Base-by-base conservation (phyloP, 2,113 vertebrate genomes). In the Baryphthengus martii region DNA sequence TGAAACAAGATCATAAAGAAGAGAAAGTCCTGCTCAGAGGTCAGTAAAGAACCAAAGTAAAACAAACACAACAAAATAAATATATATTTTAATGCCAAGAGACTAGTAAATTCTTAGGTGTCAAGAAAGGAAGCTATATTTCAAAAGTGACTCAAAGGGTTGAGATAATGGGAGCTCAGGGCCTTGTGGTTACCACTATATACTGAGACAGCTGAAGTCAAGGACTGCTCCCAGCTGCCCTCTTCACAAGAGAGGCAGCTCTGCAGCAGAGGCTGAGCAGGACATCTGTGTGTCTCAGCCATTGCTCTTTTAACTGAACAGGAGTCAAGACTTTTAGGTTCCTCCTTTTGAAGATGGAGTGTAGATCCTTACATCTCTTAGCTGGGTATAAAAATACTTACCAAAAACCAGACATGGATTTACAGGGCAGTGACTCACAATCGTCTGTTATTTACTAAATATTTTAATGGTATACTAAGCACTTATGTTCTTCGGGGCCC, bases 401-500 rank as follows among this genome's bases (percentile, higher is more conserved):
- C 61, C 37, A 81, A 92, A 61, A 96, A 55, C 53, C 76, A 94
- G 90, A 90, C 61, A 31, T 3, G 47, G 56, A 92, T 65, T 93
- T 95, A 92, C 47, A 71, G 65, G 63, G 75, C 85, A 90, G 35
- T 93, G 95, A 95, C 90, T 96, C 93, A 96, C 78, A 84, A 72
- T n/a, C 83, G 65, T 21, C 52, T 78, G 37, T 58, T 94, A 95
- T 94, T 96, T 95, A 86, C 93, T 86, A 92, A 95, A 95, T 95
- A 92, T 52, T 93, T 93, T 72, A 56, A 86, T 78, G 56, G 17
- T 52, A n/a, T 58, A 55, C 76, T 88, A 84, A 90, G 73, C 33
- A 29, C 24, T 78, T 86, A 63, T 25, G n/a, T 72, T 92, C 56
- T 86, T 74, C 65, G 78, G 63, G 71, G 26, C 61, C 49, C 61